Conservation (phyloP, 2,888 invertebrate genomes). For the Diaperis boleti region DNA sequence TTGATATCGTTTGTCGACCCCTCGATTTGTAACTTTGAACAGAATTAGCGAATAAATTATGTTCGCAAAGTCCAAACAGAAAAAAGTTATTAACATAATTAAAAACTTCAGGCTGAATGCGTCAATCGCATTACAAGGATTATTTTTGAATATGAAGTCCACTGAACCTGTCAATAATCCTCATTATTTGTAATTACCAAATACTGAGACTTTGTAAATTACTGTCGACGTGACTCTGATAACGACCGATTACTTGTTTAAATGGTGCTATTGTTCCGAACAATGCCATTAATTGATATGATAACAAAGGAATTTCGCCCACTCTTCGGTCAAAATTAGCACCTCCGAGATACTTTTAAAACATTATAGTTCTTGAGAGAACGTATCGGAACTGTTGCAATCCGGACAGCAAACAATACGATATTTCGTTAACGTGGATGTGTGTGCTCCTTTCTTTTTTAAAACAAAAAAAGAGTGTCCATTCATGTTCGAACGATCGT, state of each 20-base stretch:
- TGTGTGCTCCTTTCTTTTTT: neutral
- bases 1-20: too few relatives aligned
- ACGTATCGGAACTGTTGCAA: neutral
- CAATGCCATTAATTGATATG: neutral
- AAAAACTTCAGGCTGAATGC: too few relatives aligned
- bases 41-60: too few relatives aligned
- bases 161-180: constrained; percentile 3
- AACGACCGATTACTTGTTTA: constrained; percentile 4
- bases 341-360: neutral
- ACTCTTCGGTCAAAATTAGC: neutral
- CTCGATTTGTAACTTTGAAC: too few relatives aligned
- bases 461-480: neutral
- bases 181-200: constrained; percentile 4
- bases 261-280: constrained; percentile 15
- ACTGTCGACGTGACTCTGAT: constrained; percentile 12
- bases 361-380: neutral
- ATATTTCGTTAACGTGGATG: neutral
- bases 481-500: too few relatives aligned
- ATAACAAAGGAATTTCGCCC: neutral
- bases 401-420: neutral
- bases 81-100: too few relatives aligned
- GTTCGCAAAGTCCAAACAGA: too few relatives aligned
- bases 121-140: neutral
- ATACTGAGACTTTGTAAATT: constrained; percentile 3
- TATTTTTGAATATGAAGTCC: constrained; percentile 10